A percentile compares a stretch with the other conserved stretches of the same genome.
Evolutionary conservation across 2,888 invertebrate genomes (phyloP).

Genomic region (Ischnura elegans): DNA sequence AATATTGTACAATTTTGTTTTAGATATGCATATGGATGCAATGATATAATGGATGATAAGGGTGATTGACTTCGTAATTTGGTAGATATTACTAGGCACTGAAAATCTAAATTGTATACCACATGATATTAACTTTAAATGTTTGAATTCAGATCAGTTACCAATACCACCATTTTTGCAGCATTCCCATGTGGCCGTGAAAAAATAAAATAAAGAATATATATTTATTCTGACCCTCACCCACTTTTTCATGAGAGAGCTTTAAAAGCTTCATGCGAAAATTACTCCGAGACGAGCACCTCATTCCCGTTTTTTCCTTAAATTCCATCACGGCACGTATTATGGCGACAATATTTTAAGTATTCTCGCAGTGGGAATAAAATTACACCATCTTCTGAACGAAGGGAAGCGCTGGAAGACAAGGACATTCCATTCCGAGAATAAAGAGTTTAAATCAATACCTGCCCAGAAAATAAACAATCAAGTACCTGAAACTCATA

Average conservation of each 20-base stretch:
- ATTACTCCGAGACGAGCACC: neutral
- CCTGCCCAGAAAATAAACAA: too few species aligned
- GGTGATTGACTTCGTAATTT: too few species aligned
- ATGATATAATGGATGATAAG: too few species aligned
- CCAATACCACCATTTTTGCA: too few species aligned
- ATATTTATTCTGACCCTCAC: too few species aligned
- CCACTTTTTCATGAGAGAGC: neutral
- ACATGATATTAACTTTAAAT: too few species aligned
- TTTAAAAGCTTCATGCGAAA: neutral
- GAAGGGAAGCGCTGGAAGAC: neutral
- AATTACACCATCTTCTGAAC: neutral
- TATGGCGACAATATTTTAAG: neutral
- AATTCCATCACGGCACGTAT: neutral
- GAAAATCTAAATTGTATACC: too few species aligned
- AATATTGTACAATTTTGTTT: too few species aligned
- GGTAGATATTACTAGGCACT: too few species aligned
- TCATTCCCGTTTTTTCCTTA: neutral
- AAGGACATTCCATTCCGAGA: neutral
- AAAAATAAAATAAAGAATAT: neutral
- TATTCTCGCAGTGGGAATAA: neutral
- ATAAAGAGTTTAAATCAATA: neutral
- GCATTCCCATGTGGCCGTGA: neutral
- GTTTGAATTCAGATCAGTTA: too few species aligned
- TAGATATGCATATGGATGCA: too few species aligned
- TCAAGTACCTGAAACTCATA: too few species aligned